These are phyloP conservation scores for Pentalonia nigronervosa DNA, from an alignment of 1,140 invertebrate species.

Conservation along the genomic window DNA sequence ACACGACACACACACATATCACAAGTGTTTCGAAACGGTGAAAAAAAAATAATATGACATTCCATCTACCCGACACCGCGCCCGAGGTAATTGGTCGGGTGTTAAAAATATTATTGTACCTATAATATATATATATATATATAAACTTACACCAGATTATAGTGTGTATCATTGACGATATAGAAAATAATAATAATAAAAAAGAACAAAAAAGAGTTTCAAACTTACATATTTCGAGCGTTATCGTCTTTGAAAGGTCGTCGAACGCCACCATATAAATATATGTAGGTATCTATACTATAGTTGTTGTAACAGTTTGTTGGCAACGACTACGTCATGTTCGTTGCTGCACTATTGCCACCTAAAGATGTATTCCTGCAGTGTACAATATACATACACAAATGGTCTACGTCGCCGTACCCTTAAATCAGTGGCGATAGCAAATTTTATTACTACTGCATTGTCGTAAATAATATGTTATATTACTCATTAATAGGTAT, in stretches of 20 bases:
- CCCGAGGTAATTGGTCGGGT: not conserved
- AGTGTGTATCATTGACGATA: not conserved
- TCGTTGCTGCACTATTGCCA: not conserved
- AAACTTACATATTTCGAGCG: not conserved
- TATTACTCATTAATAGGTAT: not conserved
- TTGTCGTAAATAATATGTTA: not conserved
- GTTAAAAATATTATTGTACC: not conserved
- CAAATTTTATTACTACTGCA: not conserved
- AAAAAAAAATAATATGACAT: conserved; percentile 20
- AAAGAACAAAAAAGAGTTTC: not conserved
- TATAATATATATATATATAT: not conserved
- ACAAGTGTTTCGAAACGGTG: not conserved
- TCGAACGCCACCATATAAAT: conserved; percentile 13
- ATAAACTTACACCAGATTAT: not conserved
- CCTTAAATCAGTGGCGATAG: not conserved
- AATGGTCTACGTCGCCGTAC: not conserved
- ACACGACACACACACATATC: not conserved
- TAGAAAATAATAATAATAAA: not conserved
- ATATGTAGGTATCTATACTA: not conserved
- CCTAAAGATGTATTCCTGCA: not conserved
- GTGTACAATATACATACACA: not conserved
- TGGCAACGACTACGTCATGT: not conserved
- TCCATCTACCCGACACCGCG: not conserved
- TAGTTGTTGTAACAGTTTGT: not conserved
- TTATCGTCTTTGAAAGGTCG: not conserved